phyloP scores from a whole-genome alignment of 2,113 vertebrate genomes.

The Otocyon megalotis region DNA sequence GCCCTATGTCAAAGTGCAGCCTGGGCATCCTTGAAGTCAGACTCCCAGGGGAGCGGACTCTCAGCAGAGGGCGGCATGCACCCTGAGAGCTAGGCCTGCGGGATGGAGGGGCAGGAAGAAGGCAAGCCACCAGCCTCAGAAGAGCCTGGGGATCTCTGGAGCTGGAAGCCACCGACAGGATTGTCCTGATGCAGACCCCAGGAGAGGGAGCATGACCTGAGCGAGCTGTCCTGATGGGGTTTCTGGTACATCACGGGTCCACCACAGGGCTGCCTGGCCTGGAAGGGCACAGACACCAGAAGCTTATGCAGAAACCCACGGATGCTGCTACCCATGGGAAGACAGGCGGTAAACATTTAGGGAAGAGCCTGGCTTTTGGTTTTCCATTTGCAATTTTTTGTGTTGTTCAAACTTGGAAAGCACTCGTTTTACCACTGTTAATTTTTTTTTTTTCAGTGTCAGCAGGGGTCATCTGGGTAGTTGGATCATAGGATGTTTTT shows the following conservation, averaged over 20 bases:
- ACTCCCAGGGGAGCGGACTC: accelerated
- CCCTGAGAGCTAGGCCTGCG: accelerated
- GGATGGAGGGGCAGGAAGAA: background rate
- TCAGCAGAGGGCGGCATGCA: background rate
- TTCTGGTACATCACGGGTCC: background rate
- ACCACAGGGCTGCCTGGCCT: background rate
- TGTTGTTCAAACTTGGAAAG: background rate
- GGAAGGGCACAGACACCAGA: background rate
- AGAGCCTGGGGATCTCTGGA: background rate
- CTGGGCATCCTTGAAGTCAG: accelerated
- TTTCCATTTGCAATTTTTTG: background rate
- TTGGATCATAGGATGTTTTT: background rate
- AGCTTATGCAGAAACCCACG: accelerated
- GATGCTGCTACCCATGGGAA: accelerated
- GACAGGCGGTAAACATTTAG: accelerated
- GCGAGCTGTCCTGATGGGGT: background rate
- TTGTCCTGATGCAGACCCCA: too few species aligned
- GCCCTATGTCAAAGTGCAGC: accelerated
- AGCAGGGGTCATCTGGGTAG: background rate
- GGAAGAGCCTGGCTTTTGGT: background rate
- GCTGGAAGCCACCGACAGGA: background rate
- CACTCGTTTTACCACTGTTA: background rate
- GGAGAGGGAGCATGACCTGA: background rate
- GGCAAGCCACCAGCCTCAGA: background rate
- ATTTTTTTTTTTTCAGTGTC: background rate